Conservation (phyloP, 2,888 invertebrate species). For the Ophraella communa region DNA sequence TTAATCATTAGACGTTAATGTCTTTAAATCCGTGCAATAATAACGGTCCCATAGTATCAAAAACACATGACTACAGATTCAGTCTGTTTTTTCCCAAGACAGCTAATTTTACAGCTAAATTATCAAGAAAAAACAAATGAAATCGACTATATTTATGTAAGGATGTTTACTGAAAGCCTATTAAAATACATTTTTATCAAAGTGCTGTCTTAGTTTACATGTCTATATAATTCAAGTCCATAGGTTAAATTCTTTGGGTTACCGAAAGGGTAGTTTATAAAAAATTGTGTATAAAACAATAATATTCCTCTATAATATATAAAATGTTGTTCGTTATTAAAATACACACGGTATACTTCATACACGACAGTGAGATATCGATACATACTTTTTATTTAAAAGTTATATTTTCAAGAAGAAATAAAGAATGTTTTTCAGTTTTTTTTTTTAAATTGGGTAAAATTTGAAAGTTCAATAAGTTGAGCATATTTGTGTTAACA, state of each 20-base stretch:
- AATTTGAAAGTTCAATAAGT: constrained; percentile 23
- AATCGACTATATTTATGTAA: no score
- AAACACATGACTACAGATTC: constrained; percentile 25
- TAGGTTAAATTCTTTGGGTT: constrained; percentile 38
- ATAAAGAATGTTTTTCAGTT: constrained; percentile 16
- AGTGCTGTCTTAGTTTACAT: background rate
- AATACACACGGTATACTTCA: constrained; percentile 32
- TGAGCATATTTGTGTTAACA: constrained; percentile 23
- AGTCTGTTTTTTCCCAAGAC: constrained; percentile 18
- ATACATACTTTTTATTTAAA: constrained; percentile 2
- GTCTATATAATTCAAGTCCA: constrained; percentile 25
- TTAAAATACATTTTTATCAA: background rate
- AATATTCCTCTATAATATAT: constrained; percentile 33
- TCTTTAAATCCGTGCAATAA: background rate
- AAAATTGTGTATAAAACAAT: constrained; percentile 37
- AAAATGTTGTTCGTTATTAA: constrained; percentile 30
- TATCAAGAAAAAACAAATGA: no score
- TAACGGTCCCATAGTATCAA: constrained; percentile 9
- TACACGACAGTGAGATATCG: constrained; percentile 23
- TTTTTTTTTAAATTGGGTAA: constrained; percentile 13
- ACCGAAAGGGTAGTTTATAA: constrained; percentile 37
- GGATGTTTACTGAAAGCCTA: no score
- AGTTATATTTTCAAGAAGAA: constrained; percentile 18
- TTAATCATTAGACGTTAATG: background rate
- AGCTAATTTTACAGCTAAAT: no score